Evolutionary conservation across 1,140 invertebrate genomes (phyloP).

Genomic region (Microplitis demolitor): DNA sequence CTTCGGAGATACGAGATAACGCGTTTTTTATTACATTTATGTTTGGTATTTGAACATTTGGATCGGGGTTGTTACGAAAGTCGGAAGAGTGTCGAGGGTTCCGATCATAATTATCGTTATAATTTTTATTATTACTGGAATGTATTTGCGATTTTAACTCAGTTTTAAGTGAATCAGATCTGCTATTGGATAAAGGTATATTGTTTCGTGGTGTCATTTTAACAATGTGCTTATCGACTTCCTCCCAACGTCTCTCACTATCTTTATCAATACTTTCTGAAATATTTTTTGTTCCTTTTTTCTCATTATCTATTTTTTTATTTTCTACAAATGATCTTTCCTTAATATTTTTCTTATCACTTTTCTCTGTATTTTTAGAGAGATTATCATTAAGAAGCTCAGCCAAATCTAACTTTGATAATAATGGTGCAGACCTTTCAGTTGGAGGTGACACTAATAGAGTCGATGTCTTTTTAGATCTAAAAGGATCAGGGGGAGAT

Average conservation of each 20-base stretch:
- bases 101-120: conserved; percentile 45
- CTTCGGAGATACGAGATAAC: conserved; percentile 26
- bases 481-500: background rate
- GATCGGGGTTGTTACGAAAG: background rate
- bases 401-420: conserved; percentile 45
- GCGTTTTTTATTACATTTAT: conserved; percentile 25
- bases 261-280: conserved; percentile 29
- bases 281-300: conserved; percentile 1
- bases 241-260: conserved; percentile 39
- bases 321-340: conserved; percentile 2
- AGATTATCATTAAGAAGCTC: conserved; percentile 40
- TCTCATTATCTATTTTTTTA: conserved; percentile 13
- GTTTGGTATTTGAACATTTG: conserved; percentile 4
- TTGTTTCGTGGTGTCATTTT: conserved; percentile 19
- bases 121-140: conserved; percentile 16
- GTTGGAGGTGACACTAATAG: conserved; percentile 41
- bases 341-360: background rate
- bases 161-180: conserved; percentile 1
- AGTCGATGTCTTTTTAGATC: conserved; percentile 14
- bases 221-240: conserved; percentile 38
- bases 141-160: background rate
- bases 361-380: background rate
- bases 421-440: conserved; percentile 35
- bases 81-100: conserved; percentile 35
- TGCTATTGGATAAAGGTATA: conserved; percentile 10